Base-by-base conservation (phyloP, 1,140 invertebrate species). In the Neodiprion lecontei region DNA sequence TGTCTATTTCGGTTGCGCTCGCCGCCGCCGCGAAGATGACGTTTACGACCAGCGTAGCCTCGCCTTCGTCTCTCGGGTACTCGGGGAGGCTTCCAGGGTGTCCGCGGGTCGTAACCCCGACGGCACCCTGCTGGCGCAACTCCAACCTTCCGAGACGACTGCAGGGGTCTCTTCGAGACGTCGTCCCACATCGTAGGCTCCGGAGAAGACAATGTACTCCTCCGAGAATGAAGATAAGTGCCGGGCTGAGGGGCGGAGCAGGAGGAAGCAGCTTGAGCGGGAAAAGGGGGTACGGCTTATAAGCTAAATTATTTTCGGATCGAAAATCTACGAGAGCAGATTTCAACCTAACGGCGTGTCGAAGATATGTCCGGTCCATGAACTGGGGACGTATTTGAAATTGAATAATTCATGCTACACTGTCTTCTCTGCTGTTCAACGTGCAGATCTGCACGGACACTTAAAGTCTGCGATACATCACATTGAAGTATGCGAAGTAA, bases 81-180 rank as follows among this genome's bases (percentile, higher is more conserved):
- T 61, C n/a, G 53, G 53, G 53, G 53, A 61, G 28, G 9, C 21
- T 17, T 17, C 21, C 48, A 47, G 70, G 48, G 70, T 71, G 70
- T 50, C 4, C 23, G 70, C 48, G 53, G 53, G 53, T 61, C 70
- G 48, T 71, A 71, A 71, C 70, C 23, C 70, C 23, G 68, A 73
- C 65, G 72, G 73, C 72, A 67, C 73, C 74, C 74, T 61, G 74
- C 77, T 76, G 74, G 74, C 72, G 48, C 69, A 47, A 11, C 70
- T 78, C 77, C 74, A 74, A 48, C 53, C 11, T 61, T 61, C 53
- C 53, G 53, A 61, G 53, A 61, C 53, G n/a, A 4, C 53, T 14
- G n/a, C 11, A 61, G 53, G n/a, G 11, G n/a, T 17, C 67, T 40
- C 28, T 70, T 69, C 69, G 12, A 23, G 9, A 69, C 73, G 48